A percentile compares a stretch with the other conserved stretches of the same genome.
Conservation (phyloP, 2,113 vertebrate species). For the Circaetus cinerascens region DNA sequence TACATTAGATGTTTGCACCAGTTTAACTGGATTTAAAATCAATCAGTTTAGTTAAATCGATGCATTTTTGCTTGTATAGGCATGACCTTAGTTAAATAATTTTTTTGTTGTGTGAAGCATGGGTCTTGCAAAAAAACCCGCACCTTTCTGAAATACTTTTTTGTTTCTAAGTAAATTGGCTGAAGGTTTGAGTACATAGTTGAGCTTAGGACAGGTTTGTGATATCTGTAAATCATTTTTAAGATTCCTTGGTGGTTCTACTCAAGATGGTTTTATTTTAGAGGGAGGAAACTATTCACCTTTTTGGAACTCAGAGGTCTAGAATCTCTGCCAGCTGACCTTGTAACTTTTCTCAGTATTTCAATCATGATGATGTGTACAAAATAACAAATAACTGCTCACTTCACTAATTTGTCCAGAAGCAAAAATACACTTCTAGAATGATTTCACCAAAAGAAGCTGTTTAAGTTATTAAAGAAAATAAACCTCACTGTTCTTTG, state of each 20-base stretch:
- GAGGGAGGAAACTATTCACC: not conserved
- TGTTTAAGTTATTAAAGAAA: not conserved
- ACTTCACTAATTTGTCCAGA: not conserved
- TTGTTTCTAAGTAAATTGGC: not conserved
- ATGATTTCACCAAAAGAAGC: not conserved
- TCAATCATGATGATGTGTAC: not conserved
- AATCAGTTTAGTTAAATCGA: slow-evolving; percentile 34
- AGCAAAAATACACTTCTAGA: not conserved
- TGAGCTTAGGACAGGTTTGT: not conserved
- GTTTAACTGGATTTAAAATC: slow-evolving; percentile 55
- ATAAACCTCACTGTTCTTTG: not conserved
- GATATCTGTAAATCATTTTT: not conserved
- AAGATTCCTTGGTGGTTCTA: not conserved
- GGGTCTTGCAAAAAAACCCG: not conserved
- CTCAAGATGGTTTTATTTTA: not conserved
- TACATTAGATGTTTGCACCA: slow-evolving; percentile 40
- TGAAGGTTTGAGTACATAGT: not conserved
- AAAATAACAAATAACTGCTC: not conserved
- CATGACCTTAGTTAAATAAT: slow-evolving; percentile 33
- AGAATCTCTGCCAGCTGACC: not conserved
- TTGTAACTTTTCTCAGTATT: not conserved
- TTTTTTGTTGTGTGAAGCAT: not conserved
- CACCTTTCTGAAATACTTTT: not conserved
- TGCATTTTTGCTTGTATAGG: slow-evolving; percentile 25
- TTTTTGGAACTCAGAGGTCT: not conserved